phyloP scores from a whole-genome alignment of 2,888 invertebrate species.

The Eurois occulta region DNA sequence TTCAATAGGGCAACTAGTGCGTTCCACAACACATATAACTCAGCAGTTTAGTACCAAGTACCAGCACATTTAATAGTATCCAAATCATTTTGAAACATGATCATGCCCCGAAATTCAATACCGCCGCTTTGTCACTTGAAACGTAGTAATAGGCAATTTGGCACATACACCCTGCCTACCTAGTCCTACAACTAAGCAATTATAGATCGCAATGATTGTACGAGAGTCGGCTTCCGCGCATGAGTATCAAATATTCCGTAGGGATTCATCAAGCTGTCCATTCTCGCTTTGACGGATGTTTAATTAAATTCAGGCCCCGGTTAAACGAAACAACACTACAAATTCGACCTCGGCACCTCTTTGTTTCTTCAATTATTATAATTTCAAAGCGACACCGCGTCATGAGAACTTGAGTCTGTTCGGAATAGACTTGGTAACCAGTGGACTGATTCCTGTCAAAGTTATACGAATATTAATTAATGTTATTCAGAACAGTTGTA shows the following conservation, averaged over 20 bases:
- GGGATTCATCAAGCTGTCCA: constrained; percentile 56
- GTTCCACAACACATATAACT: background rate
- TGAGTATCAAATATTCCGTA: constrained; percentile 60
- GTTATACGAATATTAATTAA: constrained; percentile 49
- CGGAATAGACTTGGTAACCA: constrained; percentile 37
- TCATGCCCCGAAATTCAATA: constrained; percentile 23
- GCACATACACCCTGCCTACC: constrained; percentile 5
- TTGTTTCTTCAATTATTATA: constrained; percentile 58
- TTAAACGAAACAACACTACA: constrained; percentile 51
- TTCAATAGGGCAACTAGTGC: background rate
- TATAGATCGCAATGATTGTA: constrained; percentile 30
- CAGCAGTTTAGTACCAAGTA: background rate
- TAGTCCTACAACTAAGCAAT: constrained; percentile 19
- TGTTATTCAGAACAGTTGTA: constrained; percentile 33
- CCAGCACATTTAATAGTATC: background rate
- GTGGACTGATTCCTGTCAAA: constrained; percentile 45
- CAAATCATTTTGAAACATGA: constrained; percentile 11
- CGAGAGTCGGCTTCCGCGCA: constrained; percentile 38
- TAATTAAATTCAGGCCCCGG: constrained; percentile 72
- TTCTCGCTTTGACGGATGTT: constrained; percentile 68
- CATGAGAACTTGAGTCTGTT: constrained; percentile 38
- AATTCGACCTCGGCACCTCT: constrained; percentile 37
- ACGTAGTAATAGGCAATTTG: constrained; percentile 35
- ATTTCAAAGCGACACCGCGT: constrained; percentile 43
- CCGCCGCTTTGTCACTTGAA: constrained; percentile 20